Conservation (phyloP, 1,140 invertebrate species). For the Melitaea cinxia region DNA sequence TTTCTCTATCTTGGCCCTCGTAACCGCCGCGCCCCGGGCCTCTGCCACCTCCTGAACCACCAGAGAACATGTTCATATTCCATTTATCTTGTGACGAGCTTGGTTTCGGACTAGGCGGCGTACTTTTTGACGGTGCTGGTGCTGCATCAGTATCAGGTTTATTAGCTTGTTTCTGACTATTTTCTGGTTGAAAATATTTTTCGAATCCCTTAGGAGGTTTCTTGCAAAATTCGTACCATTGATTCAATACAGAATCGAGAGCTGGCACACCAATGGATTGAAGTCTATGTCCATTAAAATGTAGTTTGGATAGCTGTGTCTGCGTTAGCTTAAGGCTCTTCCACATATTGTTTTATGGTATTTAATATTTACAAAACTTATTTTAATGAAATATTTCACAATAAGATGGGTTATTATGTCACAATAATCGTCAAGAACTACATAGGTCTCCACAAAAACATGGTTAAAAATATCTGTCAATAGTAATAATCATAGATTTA, state of each 20-base stretch:
- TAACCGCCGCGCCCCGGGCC: constrained; percentile 80
- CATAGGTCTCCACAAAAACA: constrained; percentile 64
- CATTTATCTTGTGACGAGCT: constrained; percentile 83
- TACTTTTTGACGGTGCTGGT: constrained; percentile 66
- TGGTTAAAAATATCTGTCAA: constrained; percentile 75
- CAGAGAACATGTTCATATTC: constrained; percentile 86
- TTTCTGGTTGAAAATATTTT: constrained; percentile 90
- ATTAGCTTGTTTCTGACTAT: constrained; percentile 77
- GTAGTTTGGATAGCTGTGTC: constrained; percentile 69
- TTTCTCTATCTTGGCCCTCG: constrained; percentile 84
- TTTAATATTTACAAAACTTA: constrained; percentile 52
- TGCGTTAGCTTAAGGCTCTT: constrained; percentile 75
- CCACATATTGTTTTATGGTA: constrained; percentile 66
- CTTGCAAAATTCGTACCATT: constrained; percentile 83
- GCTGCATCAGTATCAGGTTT: constrained; percentile 68
- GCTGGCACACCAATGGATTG: constrained; percentile 70
- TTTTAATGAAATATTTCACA: constrained; percentile 60
- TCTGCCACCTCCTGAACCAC: constrained; percentile 75
- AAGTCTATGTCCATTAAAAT: constrained; percentile 70
- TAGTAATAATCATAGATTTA: constrained; percentile 29
- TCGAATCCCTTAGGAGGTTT: constrained; percentile 95
- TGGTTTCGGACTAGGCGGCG: constrained; percentile 65
- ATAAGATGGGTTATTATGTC: constrained; percentile 58
- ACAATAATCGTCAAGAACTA: constrained; percentile 57
- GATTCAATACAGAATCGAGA: constrained; percentile 71